Evolutionary conservation across 2,113 vertebrate species (phyloP), one percentile per base, ranked within the genome.

Genomic region (Limanda limanda): DNA sequence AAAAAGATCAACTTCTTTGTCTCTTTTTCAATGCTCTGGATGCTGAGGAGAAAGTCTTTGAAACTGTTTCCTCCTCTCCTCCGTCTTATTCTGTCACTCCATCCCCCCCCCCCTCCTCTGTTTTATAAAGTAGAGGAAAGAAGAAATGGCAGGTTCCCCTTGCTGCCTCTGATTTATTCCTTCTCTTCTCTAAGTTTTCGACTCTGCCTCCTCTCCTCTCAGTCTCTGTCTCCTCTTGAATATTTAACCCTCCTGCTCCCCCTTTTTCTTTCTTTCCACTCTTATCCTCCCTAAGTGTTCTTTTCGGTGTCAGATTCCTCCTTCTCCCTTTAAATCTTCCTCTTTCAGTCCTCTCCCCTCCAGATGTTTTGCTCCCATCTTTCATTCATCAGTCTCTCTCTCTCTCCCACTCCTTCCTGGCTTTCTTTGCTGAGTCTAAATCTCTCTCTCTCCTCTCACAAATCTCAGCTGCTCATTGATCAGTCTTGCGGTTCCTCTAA

Each of bases 391-490:
- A 79, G 47, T 88, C 78, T 84, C 72, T 81, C 69, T 54, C 71
- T 12, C 59, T 18, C 65, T 2, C 40, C 7, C 45, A 12, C 70
- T 56, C 25, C 48, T 20, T 61, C 0, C n/a, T 18, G 35, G 57
- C 57, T 68, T 73, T 81, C 82, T 80, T 31, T 83, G 87, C 93
- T 88, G 79, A 88, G 83, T 88, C 74, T 71, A 62, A 91, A 93
- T 88, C 91, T 89, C 88, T 88, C 81, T 76, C 77, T 71, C 66
- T 8, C 51, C 45, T 48, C 45, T 18, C 5, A n/a, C n/a, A 83
- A 86, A 87, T 79, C 87, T 81, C 84, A 88, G 88, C 88, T 75
- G 84, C 87, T 86, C 88, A 86, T 82, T 89, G 87, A 89, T 86
- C 79, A 86, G 79, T 70, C 79, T 76, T 63, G 71, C 81, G 84